Percentiles rank a stretch among this genome's conserved stretches.
phyloP scores from a whole-genome alignment of 2,888 invertebrate genomes.

The Mythimna pallens region DNA sequence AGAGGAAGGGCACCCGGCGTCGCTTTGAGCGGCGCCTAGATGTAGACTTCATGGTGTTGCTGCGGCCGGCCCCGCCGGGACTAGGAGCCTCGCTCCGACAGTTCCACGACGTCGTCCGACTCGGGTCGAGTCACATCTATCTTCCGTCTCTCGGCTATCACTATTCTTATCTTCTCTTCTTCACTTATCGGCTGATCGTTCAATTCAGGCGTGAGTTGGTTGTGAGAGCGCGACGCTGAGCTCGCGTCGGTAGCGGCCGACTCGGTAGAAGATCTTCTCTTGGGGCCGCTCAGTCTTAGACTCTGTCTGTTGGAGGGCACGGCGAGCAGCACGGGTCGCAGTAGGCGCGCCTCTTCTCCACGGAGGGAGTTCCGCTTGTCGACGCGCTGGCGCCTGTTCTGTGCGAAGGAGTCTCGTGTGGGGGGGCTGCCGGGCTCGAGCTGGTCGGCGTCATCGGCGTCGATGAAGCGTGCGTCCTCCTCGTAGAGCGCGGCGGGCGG shows the following conservation, averaged over 20 bases:
- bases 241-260: conserved; percentile 76
- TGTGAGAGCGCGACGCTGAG: conserved; percentile 68
- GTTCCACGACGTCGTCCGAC: conserved; percentile 82
- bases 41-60: conserved; percentile 88
- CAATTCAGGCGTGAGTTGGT: conserved; percentile 70
- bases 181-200: conserved; percentile 80
- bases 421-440: conserved; percentile 87
- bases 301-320: conserved; percentile 82
- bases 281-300: conserved; percentile 73
- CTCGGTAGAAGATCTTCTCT: conserved; percentile 80
- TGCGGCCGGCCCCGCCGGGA: conserved; percentile 90
- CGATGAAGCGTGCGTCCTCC: conserved; percentile 90
- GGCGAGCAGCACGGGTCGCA: conserved; percentile 84
- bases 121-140: conserved; percentile 87
- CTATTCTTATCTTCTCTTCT: conserved; percentile 91
- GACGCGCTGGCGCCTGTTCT: conserved; percentile 87
- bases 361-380: conserved; percentile 86
- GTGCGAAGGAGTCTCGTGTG: conserved; percentile 86
- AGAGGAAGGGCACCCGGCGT: conserved; percentile 59
- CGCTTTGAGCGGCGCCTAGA: conserved; percentile 76
- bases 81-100: conserved; percentile 87
- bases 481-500: conserved; percentile 86
- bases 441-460: conserved; percentile 90
- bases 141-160: conserved; percentile 91
- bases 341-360: conserved; percentile 85